Conservation (phyloP, 1,140 invertebrate genomes). For the Neelides sp. region DNA sequence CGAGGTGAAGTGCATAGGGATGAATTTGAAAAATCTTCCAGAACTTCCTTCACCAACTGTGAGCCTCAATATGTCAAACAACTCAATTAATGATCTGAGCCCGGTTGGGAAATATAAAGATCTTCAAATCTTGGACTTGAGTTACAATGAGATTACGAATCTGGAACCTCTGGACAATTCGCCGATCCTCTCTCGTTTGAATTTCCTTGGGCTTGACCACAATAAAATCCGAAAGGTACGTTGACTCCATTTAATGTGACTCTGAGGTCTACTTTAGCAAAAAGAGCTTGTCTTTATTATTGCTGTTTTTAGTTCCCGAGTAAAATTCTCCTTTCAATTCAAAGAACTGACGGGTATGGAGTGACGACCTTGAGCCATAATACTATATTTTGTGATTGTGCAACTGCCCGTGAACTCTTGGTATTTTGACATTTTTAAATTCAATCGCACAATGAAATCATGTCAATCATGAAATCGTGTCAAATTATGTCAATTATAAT, state of each 20-base stretch:
- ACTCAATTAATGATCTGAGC: conserved; percentile 13
- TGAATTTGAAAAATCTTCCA: conserved; percentile 12
- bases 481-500: background rate
- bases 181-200: conserved; percentile 7
- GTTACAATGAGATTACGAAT: conserved; percentile 9
- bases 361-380: conserved; percentile 7
- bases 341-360: conserved; percentile 8
- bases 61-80: conserved; percentile 16
- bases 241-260: background rate
- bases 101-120: conserved; percentile 12
- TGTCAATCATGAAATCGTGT: background rate
- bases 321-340: background rate
- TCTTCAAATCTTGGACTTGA: conserved; percentile 11
- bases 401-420: conserved; percentile 7
- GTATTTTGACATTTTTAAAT: conserved; percentile 4
- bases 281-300: background rate
- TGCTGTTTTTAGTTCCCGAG: background rate
- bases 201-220: conserved; percentile 7
- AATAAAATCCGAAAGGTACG: conserved; percentile 13
- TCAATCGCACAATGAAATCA: no score
- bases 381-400: conserved; percentile 14
- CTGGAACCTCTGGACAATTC: background rate
- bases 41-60: conserved; percentile 8
- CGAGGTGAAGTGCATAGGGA: conserved; percentile 11
- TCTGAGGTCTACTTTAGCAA: background rate